These are phyloP conservation scores for Aplochiton taeniatus DNA, from an alignment of 2,797 vertebrate species.

Conservation along the genomic window DNA sequence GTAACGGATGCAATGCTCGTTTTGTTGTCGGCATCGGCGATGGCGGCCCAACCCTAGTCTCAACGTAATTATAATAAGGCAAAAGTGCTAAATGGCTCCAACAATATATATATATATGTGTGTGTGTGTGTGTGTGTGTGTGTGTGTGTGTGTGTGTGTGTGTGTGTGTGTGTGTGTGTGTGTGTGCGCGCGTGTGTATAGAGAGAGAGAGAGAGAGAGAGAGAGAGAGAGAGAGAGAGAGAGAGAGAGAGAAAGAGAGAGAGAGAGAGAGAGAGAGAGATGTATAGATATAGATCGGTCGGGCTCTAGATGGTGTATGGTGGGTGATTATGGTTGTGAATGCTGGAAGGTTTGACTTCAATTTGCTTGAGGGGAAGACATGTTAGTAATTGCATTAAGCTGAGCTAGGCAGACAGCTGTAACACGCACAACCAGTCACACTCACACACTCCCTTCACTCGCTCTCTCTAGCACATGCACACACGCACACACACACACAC, in stretches of 20 bases:
- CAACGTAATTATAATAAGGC: too few species aligned
- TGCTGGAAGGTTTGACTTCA: constrained; percentile 53
- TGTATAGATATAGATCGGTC: too few species aligned
- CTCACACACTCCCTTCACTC: constrained; percentile 1
- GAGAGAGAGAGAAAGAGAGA: neutral
- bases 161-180: neutral
- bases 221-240: neutral
- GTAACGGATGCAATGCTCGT: too few species aligned
- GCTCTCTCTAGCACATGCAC: neutral
- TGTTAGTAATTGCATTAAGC: constrained; percentile 57
- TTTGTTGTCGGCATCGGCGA: too few species aligned
- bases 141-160: too few species aligned
- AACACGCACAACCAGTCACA: constrained; percentile 19
- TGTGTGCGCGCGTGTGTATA: too few species aligned
- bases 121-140: neutral
- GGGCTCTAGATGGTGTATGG: constrained; percentile 30
- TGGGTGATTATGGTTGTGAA: constrained; percentile 10
- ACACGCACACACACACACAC: neutral
- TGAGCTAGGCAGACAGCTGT: constrained; percentile 47
- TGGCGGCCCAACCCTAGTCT: too few species aligned
- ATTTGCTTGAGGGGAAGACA: constrained; percentile 60
- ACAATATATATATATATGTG: neutral
- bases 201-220: too few species aligned
- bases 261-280: neutral
- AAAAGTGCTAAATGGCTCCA: too few species aligned